Evolutionary conservation across 2,888 invertebrate species (phyloP), one percentile per base, ranked within the genome.

Genomic region (Heteromurus nitidus): DNA sequence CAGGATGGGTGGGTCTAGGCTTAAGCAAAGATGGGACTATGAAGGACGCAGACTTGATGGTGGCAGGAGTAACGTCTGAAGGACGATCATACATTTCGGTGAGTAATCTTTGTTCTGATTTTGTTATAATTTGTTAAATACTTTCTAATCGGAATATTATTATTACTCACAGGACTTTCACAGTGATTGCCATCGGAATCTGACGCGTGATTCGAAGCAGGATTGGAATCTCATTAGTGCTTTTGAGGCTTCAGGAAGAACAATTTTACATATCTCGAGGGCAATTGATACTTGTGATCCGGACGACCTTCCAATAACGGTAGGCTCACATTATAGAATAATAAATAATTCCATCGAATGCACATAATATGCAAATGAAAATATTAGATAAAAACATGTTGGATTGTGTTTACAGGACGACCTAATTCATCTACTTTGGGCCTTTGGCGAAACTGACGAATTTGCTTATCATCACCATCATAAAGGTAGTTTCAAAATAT

Each of bases 401-500:
- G 22, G n/a, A 18, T 30, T 5, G 30, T 42, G 36, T 2, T 26
- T 22, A 47, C 42, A 70, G 60, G 60, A 70, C 9, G 70, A 70
- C 16, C 16, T 70, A 22, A 3, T 30, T 28, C 28, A 30, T 26
- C 22, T 58, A 18, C 13, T 53, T 22, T 55, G 42, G 30, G 58
- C 50, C n/a, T 60, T n/a, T n/a, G 24, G 36, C 5, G 65, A 67
- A 28, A 65, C 55, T 3, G 79, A 80, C 28, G 18, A 7, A 7
- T 31, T 36, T 2, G 50, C 62, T 11, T 80, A 65, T 18, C 79
- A 72, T 18, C 58, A 72, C 31, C 36, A 80, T 24, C 28, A 58
- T 22, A 76, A 77, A 22, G 83, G 83, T 0, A 47, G 47, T 1
- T 73, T 55, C 58, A 30, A 26, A 2, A 11, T 83, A 18, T 72